Percentiles rank a stretch among this genome's conserved stretches.
These are phyloP conservation scores for Falco naumanni DNA, from an alignment of 2,797 vertebrate species.

Conservation along the genomic window DNA sequence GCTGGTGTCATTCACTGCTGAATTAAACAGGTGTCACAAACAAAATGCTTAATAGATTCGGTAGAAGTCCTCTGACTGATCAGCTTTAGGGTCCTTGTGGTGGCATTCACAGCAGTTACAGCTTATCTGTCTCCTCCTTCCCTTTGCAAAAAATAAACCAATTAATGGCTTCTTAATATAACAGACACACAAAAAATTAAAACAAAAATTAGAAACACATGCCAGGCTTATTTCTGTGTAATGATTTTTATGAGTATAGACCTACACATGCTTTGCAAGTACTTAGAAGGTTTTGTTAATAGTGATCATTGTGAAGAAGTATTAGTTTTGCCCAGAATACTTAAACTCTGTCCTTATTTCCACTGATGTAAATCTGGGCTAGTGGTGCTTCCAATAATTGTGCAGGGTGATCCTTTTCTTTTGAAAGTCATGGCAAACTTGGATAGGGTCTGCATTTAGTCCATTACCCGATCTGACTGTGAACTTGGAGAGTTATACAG, in stretches of 20 bases:
- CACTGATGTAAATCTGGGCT: background rate
- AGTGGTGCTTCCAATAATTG: background rate
- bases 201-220: background rate
- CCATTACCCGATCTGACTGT: background rate
- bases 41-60: background rate
- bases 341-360: background rate
- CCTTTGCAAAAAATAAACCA: background rate
- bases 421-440: background rate
- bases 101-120: background rate
- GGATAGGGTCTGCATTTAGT: background rate
- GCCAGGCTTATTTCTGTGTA: background rate
- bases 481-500: background rate
- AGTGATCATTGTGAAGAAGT: background rate
- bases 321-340: background rate
- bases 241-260: background rate
- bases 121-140: background rate
- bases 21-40: background rate
- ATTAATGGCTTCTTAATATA: background rate
- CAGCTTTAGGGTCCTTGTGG: background rate
- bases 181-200: background rate
- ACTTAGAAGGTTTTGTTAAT: background rate
- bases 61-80: background rate
- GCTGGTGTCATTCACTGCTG: background rate
- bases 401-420: background rate
- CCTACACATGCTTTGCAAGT: background rate